These are phyloP conservation scores for Monarcha castaneiventris DNA, from an alignment of 2,113 vertebrate genomes.

Conservation along the genomic window DNA sequence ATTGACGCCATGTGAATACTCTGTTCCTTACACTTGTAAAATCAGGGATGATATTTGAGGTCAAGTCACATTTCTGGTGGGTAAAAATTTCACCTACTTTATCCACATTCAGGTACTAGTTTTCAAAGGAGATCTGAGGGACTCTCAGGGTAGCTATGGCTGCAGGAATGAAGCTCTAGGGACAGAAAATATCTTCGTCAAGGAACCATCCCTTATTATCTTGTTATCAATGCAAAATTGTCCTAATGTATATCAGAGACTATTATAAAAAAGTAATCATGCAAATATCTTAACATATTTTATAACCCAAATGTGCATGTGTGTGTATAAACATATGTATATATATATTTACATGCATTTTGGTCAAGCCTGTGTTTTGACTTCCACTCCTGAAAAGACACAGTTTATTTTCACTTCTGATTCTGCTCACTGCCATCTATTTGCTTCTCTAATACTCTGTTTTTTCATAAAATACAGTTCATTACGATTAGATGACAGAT, in stretches of 20 bases:
- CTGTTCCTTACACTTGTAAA: neutral
- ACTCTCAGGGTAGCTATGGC: neutral
- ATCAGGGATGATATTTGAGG: neutral
- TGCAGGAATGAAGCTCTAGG: neutral
- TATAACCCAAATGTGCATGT: neutral
- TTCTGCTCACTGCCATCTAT: neutral
- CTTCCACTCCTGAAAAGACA: neutral
- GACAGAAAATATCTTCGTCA: neutral
- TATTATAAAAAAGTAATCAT: neutral
- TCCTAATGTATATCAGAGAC: neutral
- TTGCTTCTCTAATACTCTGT: neutral
- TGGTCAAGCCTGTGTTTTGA: neutral
- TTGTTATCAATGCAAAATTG: neutral
- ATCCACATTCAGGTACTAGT: accelerated
- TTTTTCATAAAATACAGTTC: neutral
- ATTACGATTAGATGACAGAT: neutral
- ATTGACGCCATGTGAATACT: neutral
- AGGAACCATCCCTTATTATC: neutral
- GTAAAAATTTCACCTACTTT: neutral
- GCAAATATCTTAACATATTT: neutral
- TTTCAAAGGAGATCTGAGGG: neutral
- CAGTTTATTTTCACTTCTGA: neutral
- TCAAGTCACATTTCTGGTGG: neutral
- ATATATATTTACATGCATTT: neutral
- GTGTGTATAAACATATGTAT: too few species aligned